A percentile compares a stretch with the other conserved stretches of the same genome.
These are phyloP conservation scores for Drosophila arawakana DNA, from an alignment of 1,140 invertebrate species.

Conservation along the genomic window DNA sequence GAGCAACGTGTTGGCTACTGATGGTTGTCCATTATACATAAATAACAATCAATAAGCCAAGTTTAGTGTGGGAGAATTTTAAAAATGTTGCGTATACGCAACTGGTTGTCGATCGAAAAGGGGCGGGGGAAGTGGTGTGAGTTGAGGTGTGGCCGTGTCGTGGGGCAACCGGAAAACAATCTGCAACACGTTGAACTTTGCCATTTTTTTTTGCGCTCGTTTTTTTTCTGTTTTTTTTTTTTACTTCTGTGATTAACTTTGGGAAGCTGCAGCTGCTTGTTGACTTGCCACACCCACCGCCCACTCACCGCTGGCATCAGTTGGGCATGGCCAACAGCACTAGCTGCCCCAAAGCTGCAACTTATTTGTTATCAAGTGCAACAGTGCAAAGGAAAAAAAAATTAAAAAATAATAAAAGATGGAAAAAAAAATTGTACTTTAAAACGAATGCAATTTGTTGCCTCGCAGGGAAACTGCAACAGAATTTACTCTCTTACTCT, in stretches of 20 bases:
- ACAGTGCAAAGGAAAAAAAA: constrained; percentile 16
- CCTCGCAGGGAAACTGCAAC: constrained; percentile 30
- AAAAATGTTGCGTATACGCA: constrained; percentile 65
- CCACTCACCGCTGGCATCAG: not conserved
- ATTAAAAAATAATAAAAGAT: not conserved
- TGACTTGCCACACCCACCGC: constrained; percentile 23
- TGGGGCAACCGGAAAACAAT: constrained; percentile 55
- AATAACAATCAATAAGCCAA: constrained; percentile 24
- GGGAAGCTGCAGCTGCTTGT: constrained; percentile 34
- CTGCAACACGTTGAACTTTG: constrained; percentile 73
- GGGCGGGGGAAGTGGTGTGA: not conserved
- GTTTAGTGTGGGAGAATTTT: constrained; percentile 4
- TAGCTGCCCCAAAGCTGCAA: constrained; percentile 2
- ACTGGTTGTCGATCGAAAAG: constrained; percentile 39
- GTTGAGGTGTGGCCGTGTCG: not conserved
- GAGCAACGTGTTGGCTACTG: not conserved
- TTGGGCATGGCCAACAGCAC: constrained; percentile 5
- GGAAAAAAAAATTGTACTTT: constrained; percentile 47
- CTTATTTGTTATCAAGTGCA: constrained; percentile 42
- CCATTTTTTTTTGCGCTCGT: constrained; percentile 53
- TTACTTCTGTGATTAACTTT: constrained; percentile 65
- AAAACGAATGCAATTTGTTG: constrained; percentile 74
- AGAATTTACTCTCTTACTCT: constrained; percentile 25
- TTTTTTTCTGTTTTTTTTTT: constrained; percentile 28
- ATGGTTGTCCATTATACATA: constrained; percentile 13